These are phyloP conservation scores for Drosophila kepulauana DNA, from an alignment of 1,140 invertebrate genomes.

Conservation along the genomic window DNA sequence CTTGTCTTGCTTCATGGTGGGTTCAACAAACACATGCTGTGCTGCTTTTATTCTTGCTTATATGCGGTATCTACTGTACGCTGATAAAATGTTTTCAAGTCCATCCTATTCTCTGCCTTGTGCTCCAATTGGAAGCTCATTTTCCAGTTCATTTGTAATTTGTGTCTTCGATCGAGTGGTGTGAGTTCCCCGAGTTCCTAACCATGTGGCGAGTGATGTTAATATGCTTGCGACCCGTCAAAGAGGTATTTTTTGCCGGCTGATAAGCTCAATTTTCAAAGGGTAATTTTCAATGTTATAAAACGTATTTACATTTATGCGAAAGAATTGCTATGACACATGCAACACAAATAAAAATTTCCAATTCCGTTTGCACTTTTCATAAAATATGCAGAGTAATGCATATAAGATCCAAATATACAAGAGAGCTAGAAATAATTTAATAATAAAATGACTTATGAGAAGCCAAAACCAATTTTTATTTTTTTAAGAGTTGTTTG, in stretches of 20 bases:
- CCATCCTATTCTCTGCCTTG: constrained; percentile 22
- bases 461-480: no score
- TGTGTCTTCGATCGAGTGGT: constrained; percentile 52
- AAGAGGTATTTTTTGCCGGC: constrained; percentile 48
- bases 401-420: no score
- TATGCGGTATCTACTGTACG: constrained; percentile 2
- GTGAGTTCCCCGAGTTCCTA: neutral
- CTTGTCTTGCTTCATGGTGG: constrained; percentile 28
- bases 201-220: constrained; percentile 51
- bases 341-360: no score
- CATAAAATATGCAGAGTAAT: no score
- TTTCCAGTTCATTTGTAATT: constrained; percentile 61
- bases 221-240: constrained; percentile 50
- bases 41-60: neutral
- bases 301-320: neutral
- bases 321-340: no score
- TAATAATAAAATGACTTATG: no score
- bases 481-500: no score
- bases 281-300: no score
- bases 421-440: no score
- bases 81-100: constrained; percentile 53
- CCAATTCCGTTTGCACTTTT: no score
- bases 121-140: constrained; percentile 38
- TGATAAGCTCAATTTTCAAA: neutral
- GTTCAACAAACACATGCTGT: constrained; percentile 67